Evolutionary conservation across 2,113 vertebrate species (phyloP), one percentile per base, ranked within the genome.

Genomic region (Tringa solitaria): DNA sequence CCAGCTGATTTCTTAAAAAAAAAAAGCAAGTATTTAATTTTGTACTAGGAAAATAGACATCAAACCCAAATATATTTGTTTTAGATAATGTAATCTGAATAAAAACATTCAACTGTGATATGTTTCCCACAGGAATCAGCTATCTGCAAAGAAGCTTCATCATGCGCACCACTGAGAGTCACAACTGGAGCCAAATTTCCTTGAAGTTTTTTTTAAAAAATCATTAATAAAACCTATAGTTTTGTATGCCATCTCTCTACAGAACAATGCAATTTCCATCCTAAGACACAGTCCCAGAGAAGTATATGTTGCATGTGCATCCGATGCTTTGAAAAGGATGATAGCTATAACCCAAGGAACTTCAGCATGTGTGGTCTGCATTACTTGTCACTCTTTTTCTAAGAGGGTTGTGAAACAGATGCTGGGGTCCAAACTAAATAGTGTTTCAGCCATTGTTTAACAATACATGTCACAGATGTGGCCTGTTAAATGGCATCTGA

Each of bases 31-130:
- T 20, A 51, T n/a, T 50, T 35, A 2, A 3, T 79, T 85, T 70
- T 73, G 35, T 43, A 57, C 59, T 26, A 33, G 3, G 9, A 43
- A 73, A 80, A 70, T 10, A 76, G 39, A 17, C 54, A 67, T 51
- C 26, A 46, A 92, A 61, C 3, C 59, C 50, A 74, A 88, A 89
- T 83, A 24, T 69, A 50, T 90, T 94, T 83, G 43, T 83, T 91
- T 84, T 70, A 90, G 90, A 96, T 86, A 93, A 77, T 8, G 37
- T 86, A 94, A 97, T 94, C 92, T 77, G 67, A 93, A 87, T 30
- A 63, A 95, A 95, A 95, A 93, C 85, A 94, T 67, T 88, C n/a
- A 87, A 12, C 70, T 59, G 32, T 8, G 78, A 93, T 90, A 87
- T 14, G 14, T 69, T 91, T 95, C 46, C 72, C 78, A 24, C 12